Conservation (phyloP, 2,888 invertebrate genomes). For the Synanthedon andrenaeformis region DNA sequence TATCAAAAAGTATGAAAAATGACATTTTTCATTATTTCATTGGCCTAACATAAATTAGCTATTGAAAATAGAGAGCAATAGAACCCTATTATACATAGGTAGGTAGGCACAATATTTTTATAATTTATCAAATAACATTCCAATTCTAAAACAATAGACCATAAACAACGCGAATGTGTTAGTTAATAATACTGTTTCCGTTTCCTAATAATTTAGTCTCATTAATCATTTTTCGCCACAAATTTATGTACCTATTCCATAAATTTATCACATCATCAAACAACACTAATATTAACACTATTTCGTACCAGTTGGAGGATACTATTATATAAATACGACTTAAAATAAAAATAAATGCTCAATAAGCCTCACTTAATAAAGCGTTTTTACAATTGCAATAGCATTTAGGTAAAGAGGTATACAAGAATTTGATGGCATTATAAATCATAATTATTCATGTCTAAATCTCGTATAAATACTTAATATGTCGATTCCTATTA, state of each 20-base stretch:
- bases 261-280: background rate
- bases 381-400: slow-evolving; percentile 14
- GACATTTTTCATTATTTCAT: too few relatives aligned
- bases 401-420: background rate
- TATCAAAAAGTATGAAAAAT: too few relatives aligned
- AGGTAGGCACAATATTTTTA: too few relatives aligned
- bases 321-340: slow-evolving; percentile 41
- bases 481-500: too few relatives aligned
- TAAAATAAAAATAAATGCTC: slow-evolving; percentile 56
- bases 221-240: too few relatives aligned
- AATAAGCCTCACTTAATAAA: slow-evolving; percentile 56
- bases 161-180: slow-evolving; percentile 8
- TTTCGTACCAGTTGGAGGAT: slow-evolving; percentile 18
- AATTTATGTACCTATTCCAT: too few relatives aligned
- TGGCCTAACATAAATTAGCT: too few relatives aligned
- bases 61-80: too few relatives aligned
- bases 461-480: too few relatives aligned
- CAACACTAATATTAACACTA: slow-evolving; percentile 21
- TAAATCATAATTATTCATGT: too few relatives aligned
- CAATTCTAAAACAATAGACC: background rate
- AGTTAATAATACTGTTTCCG: slow-evolving; percentile 27
- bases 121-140: too few relatives aligned
- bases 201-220: background rate
- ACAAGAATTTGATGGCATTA: background rate
- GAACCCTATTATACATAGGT: too few relatives aligned